Evolutionary conservation across 1,140 invertebrate species (phyloP), one percentile per base, ranked within the genome.

Genomic region (Frieseomelitta varia): DNA sequence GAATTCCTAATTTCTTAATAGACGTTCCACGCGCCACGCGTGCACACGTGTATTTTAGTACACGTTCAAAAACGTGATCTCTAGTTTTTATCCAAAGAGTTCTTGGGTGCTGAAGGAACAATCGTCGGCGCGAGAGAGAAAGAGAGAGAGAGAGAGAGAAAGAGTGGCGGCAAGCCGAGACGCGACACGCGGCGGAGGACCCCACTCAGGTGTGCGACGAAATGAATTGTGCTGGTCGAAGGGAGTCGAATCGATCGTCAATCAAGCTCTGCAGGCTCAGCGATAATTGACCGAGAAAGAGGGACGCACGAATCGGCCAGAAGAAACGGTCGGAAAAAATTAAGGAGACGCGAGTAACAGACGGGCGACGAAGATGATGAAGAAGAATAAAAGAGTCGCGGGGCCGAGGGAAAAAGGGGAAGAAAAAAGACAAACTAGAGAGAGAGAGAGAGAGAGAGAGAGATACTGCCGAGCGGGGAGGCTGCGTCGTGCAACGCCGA

Each of bases 181-280:
- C 68, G 77, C 68, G 77, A 80, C 68, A 74, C 68, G 58, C 58
- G 21, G 30, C 24, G 14, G 15, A 27, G 58, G 34, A 51, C 78
- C 78, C 83, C 77, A 80, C 83, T 78, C 78, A 80, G 78, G 83
- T 80, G 83, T 80, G 78, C 83, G n/a, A 30, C 69, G 69, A 85
- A 85, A 85, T 85, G 77, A 58, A 85, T 85, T 81, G 79, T 71
- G 61, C 72, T 72, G 65, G 63, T 84, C 67, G 56, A 79, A 79
- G 79, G 65, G 55, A 81, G n/a, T 61, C 63, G 67, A 88, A 85
- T 87, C 83, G 55, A n/a, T 81, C 73, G 75, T 81, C 77, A 69
- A 88, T 88, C 78, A 80, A 87, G 76, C 63, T 51, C 14, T 34
- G 65, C 39, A 34, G 56, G 1, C 74, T 53, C 24, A 77, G 84